These are phyloP conservation scores for Apus apus DNA, from an alignment of 2,113 vertebrate genomes.

Conservation along the genomic window DNA sequence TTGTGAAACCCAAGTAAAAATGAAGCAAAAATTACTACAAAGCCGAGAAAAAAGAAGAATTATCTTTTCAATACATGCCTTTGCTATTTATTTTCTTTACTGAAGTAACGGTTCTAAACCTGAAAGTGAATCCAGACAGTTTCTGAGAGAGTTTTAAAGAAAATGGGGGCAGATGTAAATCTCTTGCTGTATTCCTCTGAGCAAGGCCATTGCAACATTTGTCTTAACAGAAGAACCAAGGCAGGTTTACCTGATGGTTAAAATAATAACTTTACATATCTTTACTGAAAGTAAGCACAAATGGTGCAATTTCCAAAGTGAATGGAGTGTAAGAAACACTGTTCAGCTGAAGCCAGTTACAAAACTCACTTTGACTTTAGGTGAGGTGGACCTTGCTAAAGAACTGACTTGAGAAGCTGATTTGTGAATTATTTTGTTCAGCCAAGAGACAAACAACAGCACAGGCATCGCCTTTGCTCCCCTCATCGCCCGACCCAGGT, in stretches of 20 bases:
- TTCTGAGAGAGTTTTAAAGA: background rate
- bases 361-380: background rate
- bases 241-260: background rate
- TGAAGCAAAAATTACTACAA: background rate
- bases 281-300: background rate
- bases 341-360: background rate
- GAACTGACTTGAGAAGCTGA: background rate
- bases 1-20: background rate
- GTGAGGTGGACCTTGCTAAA: background rate
- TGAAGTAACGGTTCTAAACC: background rate
- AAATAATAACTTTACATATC: background rate
- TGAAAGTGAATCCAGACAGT: background rate
- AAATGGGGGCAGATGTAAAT: background rate
- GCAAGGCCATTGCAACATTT: background rate
- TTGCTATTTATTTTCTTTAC: background rate
- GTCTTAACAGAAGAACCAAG: background rate
- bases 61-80: background rate
- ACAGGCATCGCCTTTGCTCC: rapidly evolving
- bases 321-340: background rate
- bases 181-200: background rate
- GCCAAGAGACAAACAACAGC: background rate
- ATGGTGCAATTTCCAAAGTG: background rate
- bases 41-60: background rate
- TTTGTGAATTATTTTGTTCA: background rate
- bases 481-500: background rate